Evolutionary conservation across 2,888 invertebrate species (phyloP).

Genomic region (Cryptus armator): DNA sequence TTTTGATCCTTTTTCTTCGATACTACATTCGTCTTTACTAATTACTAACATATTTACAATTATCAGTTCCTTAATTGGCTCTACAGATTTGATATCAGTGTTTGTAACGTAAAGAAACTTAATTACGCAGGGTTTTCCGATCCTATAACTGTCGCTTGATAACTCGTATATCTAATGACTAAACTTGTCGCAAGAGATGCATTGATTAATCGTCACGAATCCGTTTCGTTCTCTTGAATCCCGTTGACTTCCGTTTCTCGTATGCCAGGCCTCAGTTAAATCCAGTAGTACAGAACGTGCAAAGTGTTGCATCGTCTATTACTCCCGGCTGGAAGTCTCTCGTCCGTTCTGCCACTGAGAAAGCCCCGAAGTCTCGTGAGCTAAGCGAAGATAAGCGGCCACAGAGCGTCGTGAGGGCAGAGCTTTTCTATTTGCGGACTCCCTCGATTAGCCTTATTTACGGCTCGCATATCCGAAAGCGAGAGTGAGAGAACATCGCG

Average conservation of each 20-base stretch:
- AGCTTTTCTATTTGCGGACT: conserved; percentile 72
- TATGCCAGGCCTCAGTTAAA: conserved; percentile 15
- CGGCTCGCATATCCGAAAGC: conserved; percentile 60
- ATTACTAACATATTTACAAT: too few species aligned
- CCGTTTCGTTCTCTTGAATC: conserved; percentile 27
- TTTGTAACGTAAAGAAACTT: too few species aligned
- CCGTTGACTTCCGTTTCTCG: conserved; percentile 33
- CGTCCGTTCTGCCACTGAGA: conserved; percentile 34
- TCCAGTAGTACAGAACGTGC: conserved; percentile 28
- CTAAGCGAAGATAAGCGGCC: conserved; percentile 63
- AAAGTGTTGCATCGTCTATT: conserved; percentile 20
- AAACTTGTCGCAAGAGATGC: not conserved
- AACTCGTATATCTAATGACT: not conserved
- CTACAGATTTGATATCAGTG: too few species aligned
- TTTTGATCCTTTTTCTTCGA: not conserved
- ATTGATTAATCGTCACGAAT: conserved; percentile 37
- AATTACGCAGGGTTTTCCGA: not conserved
- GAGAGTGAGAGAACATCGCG: conserved; percentile 42
- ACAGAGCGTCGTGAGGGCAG: conserved; percentile 50
- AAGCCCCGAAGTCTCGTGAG: conserved; percentile 60
- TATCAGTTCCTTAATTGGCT: too few species aligned
- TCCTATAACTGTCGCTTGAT: not conserved
- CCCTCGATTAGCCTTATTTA: conserved; percentile 75
- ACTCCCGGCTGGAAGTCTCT: conserved; percentile 49
- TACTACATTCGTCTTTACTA: too few species aligned